Evolutionary conservation across 2,113 vertebrate genomes (phyloP), one percentile per base, ranked within the genome.

Genomic region (Macroglossus sobrinus): DNA sequence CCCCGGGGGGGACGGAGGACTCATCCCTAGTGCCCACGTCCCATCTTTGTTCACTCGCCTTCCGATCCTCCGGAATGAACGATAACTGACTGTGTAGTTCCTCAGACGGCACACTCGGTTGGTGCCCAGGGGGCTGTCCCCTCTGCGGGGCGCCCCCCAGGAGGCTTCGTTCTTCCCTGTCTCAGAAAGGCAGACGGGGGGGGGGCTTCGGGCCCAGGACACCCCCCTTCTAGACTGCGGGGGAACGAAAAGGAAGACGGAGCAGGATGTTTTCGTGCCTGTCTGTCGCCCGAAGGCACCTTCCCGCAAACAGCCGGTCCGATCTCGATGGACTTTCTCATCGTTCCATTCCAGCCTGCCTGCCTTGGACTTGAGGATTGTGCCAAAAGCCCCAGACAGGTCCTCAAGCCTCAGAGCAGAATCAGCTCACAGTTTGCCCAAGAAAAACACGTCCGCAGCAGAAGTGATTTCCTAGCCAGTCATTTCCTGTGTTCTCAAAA

Each of bases 261-360:
- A 14, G 63, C 68, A 18, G 35, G 57, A 7, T 80, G 79, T 76
- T 96, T 95, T 68, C 45, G 43, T 80, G 61, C 33, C 89, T 72
- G 92, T 88, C 92, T 92, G 4, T n/a, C n/a, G 92, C 96, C 91
- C 50, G 11, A 78, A 95, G 94, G 76, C 89, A n/a, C 66, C 84
- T 92, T 80, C 94, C 72, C 64, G 86, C 85, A 80, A 12, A 78
- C 89, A 91, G 35, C 86, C 59, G 10, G 75, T 64, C 50, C 76
- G 90, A 87, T 96, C 97, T 94, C 82, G 53, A 93, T 97, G 69
- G 72, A 85, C 91, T 94, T 96, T 97, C 75, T 89, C 64, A 79
- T 95, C 55, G 95, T 95, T 96, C 74, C 53, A 69, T 97, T 95
- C 95, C 72, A 47, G 2, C 79, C 72, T 89, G 91, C 88, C 78